A percentile compares a stretch with the other conserved stretches of the same genome.
Conservation (phyloP, 2,797 vertebrate species). For the Bovichtus diacanthus region DNA sequence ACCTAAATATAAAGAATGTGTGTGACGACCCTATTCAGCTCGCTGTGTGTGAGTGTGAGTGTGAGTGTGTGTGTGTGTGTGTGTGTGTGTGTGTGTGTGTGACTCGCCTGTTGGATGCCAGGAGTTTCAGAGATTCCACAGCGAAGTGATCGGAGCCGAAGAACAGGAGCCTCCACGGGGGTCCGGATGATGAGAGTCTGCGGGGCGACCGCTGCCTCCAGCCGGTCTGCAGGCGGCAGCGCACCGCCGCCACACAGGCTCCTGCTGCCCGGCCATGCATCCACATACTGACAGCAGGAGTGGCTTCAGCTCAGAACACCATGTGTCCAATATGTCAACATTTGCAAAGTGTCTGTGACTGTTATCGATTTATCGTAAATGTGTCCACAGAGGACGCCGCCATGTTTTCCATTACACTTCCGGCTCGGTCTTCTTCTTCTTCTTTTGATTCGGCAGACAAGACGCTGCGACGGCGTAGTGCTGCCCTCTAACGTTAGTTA, state of each 20-base stretch:
- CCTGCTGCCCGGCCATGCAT: not conserved
- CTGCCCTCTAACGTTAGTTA: no score
- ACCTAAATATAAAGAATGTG: no score
- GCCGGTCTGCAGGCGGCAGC: not conserved
- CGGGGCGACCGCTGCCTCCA: not conserved
- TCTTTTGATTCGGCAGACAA: not conserved
- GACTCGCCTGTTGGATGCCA: slow-evolving; percentile 82
- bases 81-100: no score
- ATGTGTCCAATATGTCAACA: not conserved
- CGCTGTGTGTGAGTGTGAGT: no score
- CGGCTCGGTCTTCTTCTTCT: slow-evolving; percentile 8
- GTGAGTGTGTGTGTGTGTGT: no score
- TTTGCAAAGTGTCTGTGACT: rapidly evolving
- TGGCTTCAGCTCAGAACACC: not conserved
- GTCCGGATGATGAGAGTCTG: slow-evolving; percentile 55
- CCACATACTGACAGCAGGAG: slow-evolving; percentile 49
- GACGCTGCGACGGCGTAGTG: no score
- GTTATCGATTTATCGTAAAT: rapidly evolving
- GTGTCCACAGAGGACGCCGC: not conserved
- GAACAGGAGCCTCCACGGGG: slow-evolving; percentile 91
- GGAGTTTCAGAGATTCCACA: slow-evolving; percentile 84
- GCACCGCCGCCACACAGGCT: not conserved
- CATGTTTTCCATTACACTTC: slow-evolving; percentile 49
- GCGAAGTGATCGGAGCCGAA: slow-evolving; percentile 93
- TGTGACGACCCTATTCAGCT: no score